Evolutionary conservation across 1,140 invertebrate genomes (phyloP).

Genomic region (Branchinecta lindahli): DNA sequence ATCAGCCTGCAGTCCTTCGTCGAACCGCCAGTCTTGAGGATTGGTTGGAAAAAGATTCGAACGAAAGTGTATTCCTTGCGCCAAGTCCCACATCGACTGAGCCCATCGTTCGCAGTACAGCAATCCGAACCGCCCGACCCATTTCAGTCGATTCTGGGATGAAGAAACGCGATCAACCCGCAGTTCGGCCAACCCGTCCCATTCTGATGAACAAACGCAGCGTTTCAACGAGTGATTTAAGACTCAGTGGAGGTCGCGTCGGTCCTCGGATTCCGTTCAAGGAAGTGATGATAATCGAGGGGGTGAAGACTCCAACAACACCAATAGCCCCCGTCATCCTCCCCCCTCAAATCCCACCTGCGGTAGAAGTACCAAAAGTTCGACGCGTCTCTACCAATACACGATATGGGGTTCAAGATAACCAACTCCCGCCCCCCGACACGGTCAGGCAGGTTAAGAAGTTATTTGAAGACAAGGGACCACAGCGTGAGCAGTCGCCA

Average conservation of each 20-base stretch:
- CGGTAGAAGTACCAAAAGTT: constrained; percentile 4
- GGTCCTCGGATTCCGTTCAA: not conserved
- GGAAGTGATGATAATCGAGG: not conserved
- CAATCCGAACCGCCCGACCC: not conserved
- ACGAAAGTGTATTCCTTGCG: not conserved
- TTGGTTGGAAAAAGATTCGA: constrained; percentile 45
- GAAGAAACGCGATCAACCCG: not conserved
- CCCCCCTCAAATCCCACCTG: constrained; percentile 13
- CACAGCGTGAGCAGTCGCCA: constrained; percentile 23
- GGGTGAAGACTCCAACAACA: constrained; percentile 22
- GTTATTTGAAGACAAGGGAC: constrained; percentile 49
- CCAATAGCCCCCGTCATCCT: constrained; percentile 20
- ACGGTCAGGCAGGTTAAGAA: constrained; percentile 64
- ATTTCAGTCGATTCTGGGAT: not conserved
- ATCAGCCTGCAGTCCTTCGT: constrained; percentile 35
- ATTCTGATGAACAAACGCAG: constrained; percentile 9
- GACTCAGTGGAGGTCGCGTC: constrained; percentile 18
- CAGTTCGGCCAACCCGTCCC: not conserved
- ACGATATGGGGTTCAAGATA: constrained; percentile 44
- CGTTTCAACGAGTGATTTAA: constrained; percentile 17
- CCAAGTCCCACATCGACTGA: not conserved
- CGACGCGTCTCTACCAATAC: constrained; percentile 14
- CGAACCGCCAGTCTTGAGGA: constrained; percentile 70
- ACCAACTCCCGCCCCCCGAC: constrained; percentile 65
- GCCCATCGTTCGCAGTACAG: not conserved